Base-by-base conservation (phyloP, 1,140 invertebrate genomes). In the Papilio helenus region DNA sequence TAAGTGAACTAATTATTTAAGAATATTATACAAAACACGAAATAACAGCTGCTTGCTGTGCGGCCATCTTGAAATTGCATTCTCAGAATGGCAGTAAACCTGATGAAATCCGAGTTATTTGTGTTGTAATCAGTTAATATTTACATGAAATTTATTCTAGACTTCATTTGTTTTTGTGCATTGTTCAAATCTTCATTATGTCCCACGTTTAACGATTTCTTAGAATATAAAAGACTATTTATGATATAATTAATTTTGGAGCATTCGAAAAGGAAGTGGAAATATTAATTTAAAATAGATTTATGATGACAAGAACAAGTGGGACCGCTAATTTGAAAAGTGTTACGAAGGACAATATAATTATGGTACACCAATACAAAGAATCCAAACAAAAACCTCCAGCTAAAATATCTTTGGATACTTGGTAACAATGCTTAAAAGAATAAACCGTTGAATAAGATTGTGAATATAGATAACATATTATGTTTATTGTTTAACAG, bases 401-500 rank as follows among this genome's bases (percentile, higher is more conserved):
- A 68, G 16, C 26, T 34, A 34, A 29, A 68, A 68, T 68, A 68
- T 7, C 23, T 68, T 68, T 68, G 14, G 26, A 68, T 68, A 68
- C 61, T 68, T 68, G 26, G 61, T 68, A 68, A 68, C 61, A 29
- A 68, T 29, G 12, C 26, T 68, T 29, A 68, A 68, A 29, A 68
- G 14, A 68, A 68, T 18, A 65, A 65, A 26, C 61, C 2, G 61
- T 68, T 79, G 71, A 78, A 80, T 58, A 58, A 74, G 44, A 79
- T 81, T 79, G 73, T 80, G 58, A 77, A 61, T 79, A 68, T 79
- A 80, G 81, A 82, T 79, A 79, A 82, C 23, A 46, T 34, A 80
- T 79, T 81, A 80, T 76, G 65, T 82, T 76, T 80, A 79, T 82
- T 82, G 46, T 79, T 76, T 76, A 55, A 77, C 80, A 82, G 80